Evolutionary conservation across 2,797 vertebrate genomes (phyloP).

Genomic region (Anableps anableps): DNA sequence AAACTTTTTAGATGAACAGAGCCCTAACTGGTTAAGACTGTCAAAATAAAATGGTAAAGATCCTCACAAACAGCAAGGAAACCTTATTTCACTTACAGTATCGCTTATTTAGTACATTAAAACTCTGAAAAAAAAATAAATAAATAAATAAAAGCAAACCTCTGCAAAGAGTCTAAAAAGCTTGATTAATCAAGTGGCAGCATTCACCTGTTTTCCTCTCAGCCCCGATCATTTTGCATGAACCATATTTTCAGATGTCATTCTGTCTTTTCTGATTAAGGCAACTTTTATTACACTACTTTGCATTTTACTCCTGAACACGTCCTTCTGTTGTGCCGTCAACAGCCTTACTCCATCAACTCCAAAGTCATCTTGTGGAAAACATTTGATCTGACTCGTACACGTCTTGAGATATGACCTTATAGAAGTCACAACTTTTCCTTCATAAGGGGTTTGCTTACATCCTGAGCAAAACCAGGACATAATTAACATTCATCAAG

Average conservation of each 20-base stretch:
- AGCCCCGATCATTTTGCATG: background rate
- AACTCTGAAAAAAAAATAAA: too few relatives aligned
- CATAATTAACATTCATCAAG: background rate
- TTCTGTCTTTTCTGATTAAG: background rate
- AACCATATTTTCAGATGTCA: background rate
- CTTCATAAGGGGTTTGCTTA: background rate
- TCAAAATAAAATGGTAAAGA: background rate
- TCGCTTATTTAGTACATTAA: background rate
- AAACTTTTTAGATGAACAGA: background rate
- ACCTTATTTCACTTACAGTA: background rate
- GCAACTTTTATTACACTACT: background rate
- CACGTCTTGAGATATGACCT: background rate
- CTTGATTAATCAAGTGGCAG: background rate
- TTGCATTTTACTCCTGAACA: background rate
- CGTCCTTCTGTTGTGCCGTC: background rate
- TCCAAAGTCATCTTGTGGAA: background rate
- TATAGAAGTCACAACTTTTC: background rate
- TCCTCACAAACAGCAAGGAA: background rate
- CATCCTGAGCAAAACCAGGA: background rate
- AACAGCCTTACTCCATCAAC: background rate
- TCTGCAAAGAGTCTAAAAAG: background rate
- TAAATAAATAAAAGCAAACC: background rate
- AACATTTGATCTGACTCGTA: rapidly evolving
- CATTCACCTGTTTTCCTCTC: background rate
- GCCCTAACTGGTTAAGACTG: background rate